Base-by-base conservation (phyloP, 2,888 invertebrate genomes). In the Brachypalpus laphriformis region DNA sequence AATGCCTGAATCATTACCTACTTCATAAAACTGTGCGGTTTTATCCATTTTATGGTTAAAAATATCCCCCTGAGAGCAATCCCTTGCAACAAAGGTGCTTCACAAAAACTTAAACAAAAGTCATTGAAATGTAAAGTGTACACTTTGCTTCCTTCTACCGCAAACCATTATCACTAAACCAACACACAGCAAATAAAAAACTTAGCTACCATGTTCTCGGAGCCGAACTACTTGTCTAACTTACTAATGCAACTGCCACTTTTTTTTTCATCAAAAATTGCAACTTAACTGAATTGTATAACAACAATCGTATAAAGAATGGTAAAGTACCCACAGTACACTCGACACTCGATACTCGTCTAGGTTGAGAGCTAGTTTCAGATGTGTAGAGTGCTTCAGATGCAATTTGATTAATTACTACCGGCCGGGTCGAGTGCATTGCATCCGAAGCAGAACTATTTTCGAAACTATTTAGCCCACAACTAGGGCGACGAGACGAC, bases 381-480 rank as follows among this genome's bases (percentile, higher is more conserved):
- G 54, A 66, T 57, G 14, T 34, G 14, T 18, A 45, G 37, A 65
- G 51, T 74, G 42, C 74, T 80, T 65, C 31, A 42, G 80, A 59
- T 80, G 51, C 59, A 65, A 72, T 71, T 80, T 59, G 49, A 72
- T 72, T 72, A 72, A 80, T 65, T 59, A n/a, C 77, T 28, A 59
- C 9, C 11, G 25, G 20, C 11, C 11, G 25, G 22, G 7, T 45
- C 6, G 14, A 18, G 8, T 31, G 71, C 45, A 49, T 37, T 28
- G 28, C 71, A 51, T 78, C 47, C 71, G 63, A 70, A 56, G 14
- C 57, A 34, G 6, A 80, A 59, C 65, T 59, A 72, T 72, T 72
- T 57, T 42, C 72, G 57, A 66, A 80, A 61, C 51, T 61, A 56
- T 56, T 45, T 18, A 25, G 25, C 20, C 25, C 51, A 42, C 37